Percentiles rank a stretch among this genome's conserved stretches.
Conservation (phyloP, 2,797 vertebrate genomes). For the Nannoperca australis region DNA sequence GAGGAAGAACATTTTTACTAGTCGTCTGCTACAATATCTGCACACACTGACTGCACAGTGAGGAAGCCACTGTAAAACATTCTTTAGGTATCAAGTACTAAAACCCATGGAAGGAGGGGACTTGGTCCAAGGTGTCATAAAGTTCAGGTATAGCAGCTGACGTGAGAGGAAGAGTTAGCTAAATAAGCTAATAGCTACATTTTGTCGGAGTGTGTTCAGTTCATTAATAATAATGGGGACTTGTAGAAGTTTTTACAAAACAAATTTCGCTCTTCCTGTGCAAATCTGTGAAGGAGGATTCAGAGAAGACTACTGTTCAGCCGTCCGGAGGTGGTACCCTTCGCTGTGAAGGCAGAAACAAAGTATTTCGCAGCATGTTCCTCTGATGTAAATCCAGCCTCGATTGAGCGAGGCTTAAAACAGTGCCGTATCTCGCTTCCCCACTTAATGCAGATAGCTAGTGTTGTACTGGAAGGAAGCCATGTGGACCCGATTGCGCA, state of each 20-base stretch:
- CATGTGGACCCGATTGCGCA: constrained; percentile 88
- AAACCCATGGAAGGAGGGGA: constrained; percentile 58
- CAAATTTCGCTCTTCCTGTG: constrained; percentile 44
- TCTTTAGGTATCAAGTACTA: constrained; percentile 56
- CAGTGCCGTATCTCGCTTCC: not conserved
- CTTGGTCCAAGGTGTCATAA: constrained; percentile 60
- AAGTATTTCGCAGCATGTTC: constrained; percentile 1
- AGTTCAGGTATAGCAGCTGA: constrained; percentile 73
- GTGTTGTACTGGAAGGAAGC: constrained; percentile 93
- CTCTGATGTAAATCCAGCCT: constrained; percentile 21
- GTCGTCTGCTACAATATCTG: constrained; percentile 49
- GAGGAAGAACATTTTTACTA: constrained; percentile 54
- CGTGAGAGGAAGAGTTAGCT: constrained; percentile 59
- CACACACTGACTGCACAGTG: constrained; percentile 54
- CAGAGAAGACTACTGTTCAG: constrained; percentile 26
- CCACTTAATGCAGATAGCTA: constrained; percentile 78
- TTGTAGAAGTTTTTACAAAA: constrained; percentile 18
- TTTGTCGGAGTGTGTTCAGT: constrained; percentile 45
- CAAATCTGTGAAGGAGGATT: constrained; percentile 46
- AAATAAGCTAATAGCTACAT: constrained; percentile 63
- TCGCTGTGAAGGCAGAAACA: constrained; percentile 23
- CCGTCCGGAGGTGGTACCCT: constrained; percentile 41
- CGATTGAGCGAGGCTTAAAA: not conserved
- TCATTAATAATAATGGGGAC: constrained; percentile 36
- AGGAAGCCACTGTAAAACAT: constrained; percentile 50